Base-by-base conservation (phyloP, 2,888 invertebrate species). In the Drosophila ustulata region DNA sequence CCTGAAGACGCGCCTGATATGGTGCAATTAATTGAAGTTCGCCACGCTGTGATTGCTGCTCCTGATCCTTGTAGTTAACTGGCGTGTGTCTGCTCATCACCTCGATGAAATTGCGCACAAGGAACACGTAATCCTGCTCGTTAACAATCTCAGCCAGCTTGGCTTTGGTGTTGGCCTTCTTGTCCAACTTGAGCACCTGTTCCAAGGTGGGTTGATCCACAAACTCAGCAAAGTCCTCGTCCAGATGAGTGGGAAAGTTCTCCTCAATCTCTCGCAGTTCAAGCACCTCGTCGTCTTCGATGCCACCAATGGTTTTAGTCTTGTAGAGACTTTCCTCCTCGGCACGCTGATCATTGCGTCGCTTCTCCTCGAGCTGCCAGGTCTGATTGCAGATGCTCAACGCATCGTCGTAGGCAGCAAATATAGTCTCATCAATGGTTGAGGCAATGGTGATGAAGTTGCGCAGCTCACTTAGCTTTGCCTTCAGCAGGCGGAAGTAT, bases 321-420 rank as follows among this genome's bases (percentile, higher is more conserved):
- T 95, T 95, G 91, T 96, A 97, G 47, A 98, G 92, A 77, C 95
- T 95, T 57, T 96, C 96, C 66, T 96, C 95, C 79, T 97, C 97
- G 56, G 94, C 94, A 75, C 95, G 94, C 80, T 94, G 94, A 80
- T 93, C 93, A 75, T 95, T 94, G 18, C 94, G 94, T 28, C 95
- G 94, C 52, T 94, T 94, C 82, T 97, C 95, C 80, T 97, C 96
- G 64, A 94, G 93, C 83, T 95, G 95, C 97, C 98, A 98, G 0
- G 95, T 93, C 58, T 93, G 91, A 25, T 96, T 95, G 55, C 97
- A 94, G 45, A 94, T 93, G 56, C 93, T 93, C 0, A 96, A 90
- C 0, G 95, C 93, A 0, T 91, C 91, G 63, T 94, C 93, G 46
- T 96, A 93, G 1, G 93, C 92, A 0, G 88, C 77, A 82, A 94